Evolutionary conservation across 2,888 invertebrate species (phyloP), one percentile per base, ranked within the genome.

Genomic region (Drosophila limbata): DNA sequence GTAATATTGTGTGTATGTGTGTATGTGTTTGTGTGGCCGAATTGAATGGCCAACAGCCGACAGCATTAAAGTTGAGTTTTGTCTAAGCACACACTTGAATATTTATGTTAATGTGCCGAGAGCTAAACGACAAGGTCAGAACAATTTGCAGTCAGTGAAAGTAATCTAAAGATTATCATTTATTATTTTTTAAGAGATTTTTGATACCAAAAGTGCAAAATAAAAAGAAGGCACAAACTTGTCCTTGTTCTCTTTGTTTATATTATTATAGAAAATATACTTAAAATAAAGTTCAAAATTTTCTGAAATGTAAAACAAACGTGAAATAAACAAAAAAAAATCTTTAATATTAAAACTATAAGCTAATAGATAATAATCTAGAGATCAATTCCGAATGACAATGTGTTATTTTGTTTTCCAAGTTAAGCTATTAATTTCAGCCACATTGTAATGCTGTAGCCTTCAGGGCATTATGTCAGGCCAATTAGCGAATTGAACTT

Each of bases 401-500:
- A 25, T 25, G 25, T 25, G 25, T 25, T 25, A 6, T 6, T 21
- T 45, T 33, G 15, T 48, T 17, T 8, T 3, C 8, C 2, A 33
- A 6, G 48, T 15, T 15, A 35, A 35, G 50, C 35, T 50, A 13
- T 55, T 53, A 35, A 4, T 19, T 35, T 8, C n/a, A 2, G 2
- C 3, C 13, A 35, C 2, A 35, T 21, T 28, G 28, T 28, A 8
- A 28, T 28, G 2, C n/a, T n/a, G 2, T 50, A 50, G 21, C 6
- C 19, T n/a, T 28, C 11, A 39, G 45, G 2, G 55, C 50, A 47
- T 47, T 47, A 37, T 51, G 53, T 21, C 31, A 42, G 42, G 65
- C 9, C 75, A 74, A 77, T 79, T 77, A 79, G 47, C 51, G 40
- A 42, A 67, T 70, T 79, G 42, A 78, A 69, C 74, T 69, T 63